Evolutionary conservation across 1,140 invertebrate genomes (phyloP), one percentile per base, ranked within the genome.

Genomic region (Dendrolimus kikuchii): DNA sequence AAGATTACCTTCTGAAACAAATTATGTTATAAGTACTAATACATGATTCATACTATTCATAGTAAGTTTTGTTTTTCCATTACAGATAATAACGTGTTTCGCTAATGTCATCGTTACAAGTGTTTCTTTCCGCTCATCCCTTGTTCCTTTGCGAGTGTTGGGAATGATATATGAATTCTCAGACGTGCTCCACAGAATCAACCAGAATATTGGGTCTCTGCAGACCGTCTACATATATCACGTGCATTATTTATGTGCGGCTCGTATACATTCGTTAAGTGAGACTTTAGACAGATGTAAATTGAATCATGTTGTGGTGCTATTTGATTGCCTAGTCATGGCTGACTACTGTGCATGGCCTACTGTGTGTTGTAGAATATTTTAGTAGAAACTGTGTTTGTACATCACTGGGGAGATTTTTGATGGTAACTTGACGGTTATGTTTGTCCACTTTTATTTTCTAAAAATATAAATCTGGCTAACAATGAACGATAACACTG

Each of bases 121-220:
- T 51, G 39, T 47, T 56, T 51, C 5, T 41, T 10, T 43, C 49
- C 53, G 48, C 51, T 48, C 49, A 39, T 59, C 53, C 52, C 53
- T 59, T 59, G 52, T 45, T 44, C 8, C 45, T 39, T 37, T 23
- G 7, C 7, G 46, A 45, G 45, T 7, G 36, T 45, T 51, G 10
- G 39, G 56, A 49, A 59, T 59, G 57, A 59, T 48, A 59, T 59
- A 59, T 59, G 57, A 55, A 55, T 55, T 38, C 45, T 51, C 43
- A 40, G 57, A 59, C 57, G 57, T 59, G 53, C 52, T 59, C 57
- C 44, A 38, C 36, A 40, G 62, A 64, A 64, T 64, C 62, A 60
- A 47, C 43, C 57, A 38, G 62, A 64, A 60, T 64, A 64, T 64
- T 64, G 62, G 59, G 62, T 60, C 57, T 55, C 53, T 51, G 57